Percentiles rank a stretch among this genome's conserved stretches.
phyloP scores from a whole-genome alignment of 2,113 vertebrate genomes.

The Dendrocopos noguchii region DNA sequence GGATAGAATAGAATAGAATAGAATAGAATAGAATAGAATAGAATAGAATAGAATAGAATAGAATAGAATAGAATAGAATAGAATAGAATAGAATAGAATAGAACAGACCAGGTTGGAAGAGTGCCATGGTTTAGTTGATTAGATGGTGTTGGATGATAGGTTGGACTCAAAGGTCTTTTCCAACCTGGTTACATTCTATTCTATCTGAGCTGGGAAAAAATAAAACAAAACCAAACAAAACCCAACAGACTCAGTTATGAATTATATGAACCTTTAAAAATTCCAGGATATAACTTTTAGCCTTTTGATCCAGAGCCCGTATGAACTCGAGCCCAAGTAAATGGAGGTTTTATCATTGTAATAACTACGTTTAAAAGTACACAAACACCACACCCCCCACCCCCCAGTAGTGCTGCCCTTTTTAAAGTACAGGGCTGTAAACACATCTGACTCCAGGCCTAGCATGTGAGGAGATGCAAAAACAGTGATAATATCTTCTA shows the following conservation, averaged over 20 bases:
- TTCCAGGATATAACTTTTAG: slow-evolving; percentile 17
- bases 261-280: background rate
- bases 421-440: slow-evolving; percentile 1
- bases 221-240: no score
- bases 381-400: rapidly evolving
- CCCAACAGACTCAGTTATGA: background rate
- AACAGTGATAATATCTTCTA: slow-evolving; percentile 53
- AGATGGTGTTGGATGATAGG: no score
- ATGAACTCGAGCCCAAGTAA: background rate
- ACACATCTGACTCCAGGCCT: background rate
- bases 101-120: no score
- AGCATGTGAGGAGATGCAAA: slow-evolving; percentile 11
- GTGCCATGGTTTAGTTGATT: no score
- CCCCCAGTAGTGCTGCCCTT: background rate
- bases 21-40: no score
- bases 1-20: no score
- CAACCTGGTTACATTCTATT: no score
- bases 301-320: background rate
- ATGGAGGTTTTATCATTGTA: background rate
- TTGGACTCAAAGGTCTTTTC: no score
- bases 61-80: no score
- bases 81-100: no score
- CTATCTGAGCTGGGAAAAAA: no score
- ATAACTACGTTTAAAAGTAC: background rate
- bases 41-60: no score